Conservation (phyloP, 2,888 invertebrate genomes). For the Andrena bicolor region DNA sequence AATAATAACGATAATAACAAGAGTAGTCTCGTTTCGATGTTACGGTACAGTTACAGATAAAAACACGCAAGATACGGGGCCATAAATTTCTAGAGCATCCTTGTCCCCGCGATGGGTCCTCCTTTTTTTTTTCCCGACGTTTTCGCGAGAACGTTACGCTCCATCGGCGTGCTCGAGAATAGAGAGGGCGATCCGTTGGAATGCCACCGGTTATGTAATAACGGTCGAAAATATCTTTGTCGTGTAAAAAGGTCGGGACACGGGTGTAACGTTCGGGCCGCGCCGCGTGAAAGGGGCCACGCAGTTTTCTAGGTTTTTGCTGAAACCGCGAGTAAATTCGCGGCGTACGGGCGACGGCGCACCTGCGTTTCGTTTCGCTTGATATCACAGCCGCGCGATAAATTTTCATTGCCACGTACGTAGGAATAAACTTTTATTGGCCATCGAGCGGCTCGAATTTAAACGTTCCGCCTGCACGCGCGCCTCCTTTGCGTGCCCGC, state of each 20-base stretch:
- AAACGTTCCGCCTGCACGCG: conserved; percentile 27
- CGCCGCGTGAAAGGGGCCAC: conserved; percentile 45
- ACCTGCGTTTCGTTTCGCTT: conserved; percentile 66
- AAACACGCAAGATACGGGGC: background rate
- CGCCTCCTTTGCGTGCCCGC: conserved; percentile 10
- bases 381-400: conserved; percentile 65
- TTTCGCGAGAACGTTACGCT: background rate
- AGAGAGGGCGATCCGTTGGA: background rate
- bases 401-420: conserved; percentile 65
- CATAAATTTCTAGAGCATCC: background rate
- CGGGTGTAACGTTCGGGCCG: background rate
- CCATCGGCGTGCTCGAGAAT: too few relatives aligned
- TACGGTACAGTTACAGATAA: background rate
- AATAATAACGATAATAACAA: too few relatives aligned
- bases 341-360: conserved; percentile 51
- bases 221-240: conserved; percentile 38
- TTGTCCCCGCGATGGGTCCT: background rate
- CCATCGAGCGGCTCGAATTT: conserved; percentile 39
- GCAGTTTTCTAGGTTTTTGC: conserved; percentile 45
- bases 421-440: conserved; percentile 60
- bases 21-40: background rate
- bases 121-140: background rate
- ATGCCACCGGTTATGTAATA: conserved; percentile 25
- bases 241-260: conserved; percentile 17
- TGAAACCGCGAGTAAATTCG: conserved; percentile 56